These are phyloP conservation scores for Eulemur albifrons DNA, from an alignment of 2,797 vertebrate species.

Conservation along the genomic window DNA sequence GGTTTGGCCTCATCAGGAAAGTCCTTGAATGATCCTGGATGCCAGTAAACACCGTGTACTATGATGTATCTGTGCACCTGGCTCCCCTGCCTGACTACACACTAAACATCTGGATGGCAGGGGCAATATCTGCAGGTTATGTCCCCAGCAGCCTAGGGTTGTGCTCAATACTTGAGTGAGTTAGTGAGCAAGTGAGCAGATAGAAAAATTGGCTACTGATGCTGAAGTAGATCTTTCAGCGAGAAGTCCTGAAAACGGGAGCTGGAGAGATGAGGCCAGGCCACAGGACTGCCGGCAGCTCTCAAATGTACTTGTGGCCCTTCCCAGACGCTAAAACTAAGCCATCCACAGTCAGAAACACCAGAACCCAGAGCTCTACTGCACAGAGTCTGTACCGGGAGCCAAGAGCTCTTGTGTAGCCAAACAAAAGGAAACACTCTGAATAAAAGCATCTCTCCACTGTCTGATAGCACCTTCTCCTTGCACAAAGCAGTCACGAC, in stretches of 20 bases:
- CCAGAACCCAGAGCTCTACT: background rate
- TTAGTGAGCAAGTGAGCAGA: background rate
- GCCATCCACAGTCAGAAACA: background rate
- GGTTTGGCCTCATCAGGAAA: background rate
- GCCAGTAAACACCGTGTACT: background rate
- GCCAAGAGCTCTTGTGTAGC: too few species aligned
- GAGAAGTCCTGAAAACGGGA: background rate
- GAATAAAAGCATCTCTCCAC: background rate
- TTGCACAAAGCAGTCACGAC: background rate
- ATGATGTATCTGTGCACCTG: background rate
- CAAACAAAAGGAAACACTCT: background rate
- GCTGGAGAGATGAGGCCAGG: background rate
- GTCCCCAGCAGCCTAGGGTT: background rate
- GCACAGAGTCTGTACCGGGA: background rate
- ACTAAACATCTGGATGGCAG: background rate
- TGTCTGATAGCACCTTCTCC: background rate
- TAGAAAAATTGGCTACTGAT: background rate
- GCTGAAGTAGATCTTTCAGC: background rate
- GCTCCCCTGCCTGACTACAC: background rate
- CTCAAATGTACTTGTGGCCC: background rate
- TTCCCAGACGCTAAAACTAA: background rate
- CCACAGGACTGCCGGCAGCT: background rate
- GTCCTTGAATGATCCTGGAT: background rate
- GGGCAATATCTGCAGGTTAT: background rate
- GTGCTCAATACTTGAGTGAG: background rate